Evolutionary conservation across 2,797 vertebrate genomes (phyloP).

Genomic region (Anguilla megastoma): DNA sequence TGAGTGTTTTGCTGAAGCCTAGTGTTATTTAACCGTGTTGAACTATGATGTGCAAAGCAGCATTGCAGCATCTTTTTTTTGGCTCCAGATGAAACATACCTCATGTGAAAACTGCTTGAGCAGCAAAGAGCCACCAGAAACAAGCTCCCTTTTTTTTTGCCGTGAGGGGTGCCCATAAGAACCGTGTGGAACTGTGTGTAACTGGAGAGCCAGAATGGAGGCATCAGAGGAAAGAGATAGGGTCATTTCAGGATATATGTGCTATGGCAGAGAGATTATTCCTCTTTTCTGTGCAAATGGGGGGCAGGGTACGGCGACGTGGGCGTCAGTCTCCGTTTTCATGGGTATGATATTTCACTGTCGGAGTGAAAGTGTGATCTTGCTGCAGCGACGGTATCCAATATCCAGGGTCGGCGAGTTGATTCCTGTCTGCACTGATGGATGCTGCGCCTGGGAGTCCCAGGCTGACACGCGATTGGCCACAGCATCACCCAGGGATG

Average conservation of each 20-base stretch:
- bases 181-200: background rate
- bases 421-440: background rate
- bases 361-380: background rate
- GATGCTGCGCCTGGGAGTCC: background rate
- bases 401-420: background rate
- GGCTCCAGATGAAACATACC: background rate
- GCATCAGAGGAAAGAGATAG: background rate
- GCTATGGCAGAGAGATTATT: background rate
- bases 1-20: background rate
- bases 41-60: slow-evolving; percentile 3
- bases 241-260: slow-evolving; percentile 24
- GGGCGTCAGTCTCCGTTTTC: background rate
- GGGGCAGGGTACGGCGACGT: background rate
- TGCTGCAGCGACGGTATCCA: background rate
- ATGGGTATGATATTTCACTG: too few species aligned
- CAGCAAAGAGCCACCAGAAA: slow-evolving; percentile 1
- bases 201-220: background rate
- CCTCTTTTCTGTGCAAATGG: background rate
- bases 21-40: background rate
- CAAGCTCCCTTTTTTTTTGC: background rate
- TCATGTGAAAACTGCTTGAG: slow-evolving; percentile 12
- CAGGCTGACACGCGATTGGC: background rate
- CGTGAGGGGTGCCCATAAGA: background rate
- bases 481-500: background rate
- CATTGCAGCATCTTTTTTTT: background rate